phyloP scores from a whole-genome alignment of 2,797 vertebrate species.

The Phyllotis vaccarum region DNA sequence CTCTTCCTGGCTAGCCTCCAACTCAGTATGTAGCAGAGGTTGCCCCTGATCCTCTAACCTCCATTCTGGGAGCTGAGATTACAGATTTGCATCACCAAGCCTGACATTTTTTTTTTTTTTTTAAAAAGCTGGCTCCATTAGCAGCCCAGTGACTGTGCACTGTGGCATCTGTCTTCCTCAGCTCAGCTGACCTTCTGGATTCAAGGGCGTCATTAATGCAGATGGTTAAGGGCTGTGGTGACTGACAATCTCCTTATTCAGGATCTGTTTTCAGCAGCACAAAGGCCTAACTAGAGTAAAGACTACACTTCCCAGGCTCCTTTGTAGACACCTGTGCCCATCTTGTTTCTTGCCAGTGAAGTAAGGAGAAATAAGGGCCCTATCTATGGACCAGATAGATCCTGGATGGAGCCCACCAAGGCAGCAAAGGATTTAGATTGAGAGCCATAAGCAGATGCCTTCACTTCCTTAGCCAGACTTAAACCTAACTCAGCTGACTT shows the following conservation, averaged over 20 bases:
- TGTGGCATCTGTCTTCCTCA: neutral
- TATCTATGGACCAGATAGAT: neutral
- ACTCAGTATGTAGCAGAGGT: neutral
- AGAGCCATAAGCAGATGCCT: neutral
- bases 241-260: neutral
- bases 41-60: neutral
- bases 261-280: neutral
- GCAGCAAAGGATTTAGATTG: neutral
- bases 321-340: neutral
- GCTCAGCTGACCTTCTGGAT: neutral
- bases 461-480: neutral
- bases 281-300: neutral
- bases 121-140: neutral
- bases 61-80: neutral
- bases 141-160: neutral
- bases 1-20: neutral
- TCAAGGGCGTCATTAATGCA: neutral
- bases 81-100: neutral
- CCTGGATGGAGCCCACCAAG: neutral
- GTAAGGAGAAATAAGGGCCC: neutral
- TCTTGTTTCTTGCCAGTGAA: constrained; percentile 46
- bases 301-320: neutral
- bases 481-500: neutral
- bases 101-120: neutral
- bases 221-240: neutral